Base-by-base conservation (phyloP, 2,113 vertebrate genomes). In the Stomatorhinus ivindoensis region DNA sequence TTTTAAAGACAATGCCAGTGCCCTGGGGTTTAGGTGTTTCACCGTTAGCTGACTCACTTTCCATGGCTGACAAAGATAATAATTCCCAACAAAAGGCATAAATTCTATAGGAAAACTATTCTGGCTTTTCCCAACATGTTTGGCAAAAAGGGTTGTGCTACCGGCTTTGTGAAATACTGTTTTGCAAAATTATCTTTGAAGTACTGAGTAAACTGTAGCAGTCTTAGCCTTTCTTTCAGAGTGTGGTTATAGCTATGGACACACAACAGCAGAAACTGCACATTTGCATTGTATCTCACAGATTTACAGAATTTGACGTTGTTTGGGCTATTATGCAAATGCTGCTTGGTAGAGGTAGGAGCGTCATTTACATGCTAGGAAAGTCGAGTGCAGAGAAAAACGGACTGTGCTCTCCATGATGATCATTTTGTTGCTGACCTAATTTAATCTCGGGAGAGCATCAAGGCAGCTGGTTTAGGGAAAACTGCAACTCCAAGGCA, bases 261-360 rank as follows among this genome's bases (percentile, higher is more conserved):
- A 31, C 4, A 35, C 31, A 8, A 8, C 85, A 87, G 17, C 85
- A 53, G 50, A 27, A 35, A n/a, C 24, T n/a, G 24, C 13, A 48
- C 50, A 10, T 50, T 87, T 87, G 85, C 85, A 87, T 87, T 17
- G 27, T 24, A 53, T n/a, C 50, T 48, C 50, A 87, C 50, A 55
- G 47, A 87, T 87, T 87, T 87, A 27, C 47, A 55, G 47, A 51
- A 55, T 15, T 50, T 55, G 50, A 39, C 31, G 50, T 53, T 17
- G 86, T 27, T 55, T 35, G 86, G 50, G 48, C 50, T 53, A 35
- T 27, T 53, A 87, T 87, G 86, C 86, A 87, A 87, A 87, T 87
- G 31, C 8, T 19, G 27, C 17, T 17, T 39, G 86, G 11, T 21
- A 13, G 5, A 53, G 27, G 50, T 19, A 4, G 53, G 31, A 53